Percentiles rank a stretch among this genome's conserved stretches.
Evolutionary conservation across 2,888 invertebrate genomes (phyloP).

Genomic region (Mactromeris polynyma): DNA sequence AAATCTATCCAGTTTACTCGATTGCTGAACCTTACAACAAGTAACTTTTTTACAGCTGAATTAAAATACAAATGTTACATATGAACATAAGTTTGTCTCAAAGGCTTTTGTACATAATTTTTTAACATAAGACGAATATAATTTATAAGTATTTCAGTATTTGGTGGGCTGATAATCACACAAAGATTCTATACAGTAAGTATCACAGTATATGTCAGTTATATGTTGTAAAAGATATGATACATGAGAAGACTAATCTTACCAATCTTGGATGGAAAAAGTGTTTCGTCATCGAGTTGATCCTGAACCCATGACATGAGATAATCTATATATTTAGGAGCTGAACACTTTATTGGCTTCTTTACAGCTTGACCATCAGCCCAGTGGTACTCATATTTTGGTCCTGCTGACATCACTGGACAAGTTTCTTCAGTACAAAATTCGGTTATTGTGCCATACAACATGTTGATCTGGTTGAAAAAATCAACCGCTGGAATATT

Average conservation of each 20-base stretch:
- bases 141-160: too few relatives aligned
- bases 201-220: too few relatives aligned
- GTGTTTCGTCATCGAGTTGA: slow-evolving; percentile 98
- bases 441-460: slow-evolving; percentile 99
- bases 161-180: too few relatives aligned
- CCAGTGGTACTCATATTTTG: slow-evolving; percentile 99
- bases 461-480: slow-evolving; percentile 99
- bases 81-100: too few relatives aligned
- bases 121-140: too few relatives aligned
- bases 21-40: too few relatives aligned
- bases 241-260: slow-evolving; percentile 64
- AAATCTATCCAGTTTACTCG: too few relatives aligned
- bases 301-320: slow-evolving; percentile 99
- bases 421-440: slow-evolving; percentile 99
- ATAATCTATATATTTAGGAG: slow-evolving; percentile 99
- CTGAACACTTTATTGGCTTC: slow-evolving; percentile 99
- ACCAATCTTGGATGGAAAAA: slow-evolving; percentile 99
- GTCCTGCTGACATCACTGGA: slow-evolving; percentile 99
- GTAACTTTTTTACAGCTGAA: too few relatives aligned
- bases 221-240: too few relatives aligned
- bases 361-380: slow-evolving; percentile 98
- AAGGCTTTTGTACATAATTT: too few relatives aligned
- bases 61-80: too few relatives aligned
- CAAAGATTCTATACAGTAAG: too few relatives aligned
- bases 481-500: slow-evolving; percentile 96